Base-by-base conservation (phyloP, 2,888 invertebrate genomes). In the Meghimatium bilineatum region DNA sequence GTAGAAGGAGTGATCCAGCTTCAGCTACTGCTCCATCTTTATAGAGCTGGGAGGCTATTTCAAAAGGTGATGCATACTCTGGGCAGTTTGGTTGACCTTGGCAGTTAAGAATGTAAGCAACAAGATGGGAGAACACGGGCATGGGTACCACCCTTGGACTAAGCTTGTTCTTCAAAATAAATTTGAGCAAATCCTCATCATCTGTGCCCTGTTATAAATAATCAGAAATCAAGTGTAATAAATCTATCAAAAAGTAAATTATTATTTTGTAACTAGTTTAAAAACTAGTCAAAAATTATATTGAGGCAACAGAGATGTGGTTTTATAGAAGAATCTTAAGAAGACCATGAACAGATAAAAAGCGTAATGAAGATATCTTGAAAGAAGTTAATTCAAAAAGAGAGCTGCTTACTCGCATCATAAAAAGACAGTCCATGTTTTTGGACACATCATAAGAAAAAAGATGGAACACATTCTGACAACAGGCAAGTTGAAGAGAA, bases 1-100 rank as follows among this genome's bases (percentile, higher is more conserved):
- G 89, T 71, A 91, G 83, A 66, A 90, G 80, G 52, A 93, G 87
- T 44, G 90, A 89, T 8, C 91, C 92, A 20, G 92, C 92, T 85
- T 93, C 92, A 26, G 90, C 90, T 63, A 75, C 56, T 8, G 84
- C 74, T 32, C 86, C 86, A 8, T 80, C 86, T 60, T 88, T 90
- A 76, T 84, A 83, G 17, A 93, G 86, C 87, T 91, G 88, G 69
- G 88, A 87, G 78, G 90, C 90, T 52, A 92, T 87, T 17, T 81
- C 81, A 56, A 90, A 84, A 12, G 88, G 86, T 56, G 88, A 86
- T 72, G 82, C 76, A 89, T 83, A 77, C 52, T 82, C 76, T 10
- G 77, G 49, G n/a, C 34, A 38, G 23, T 77, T 72, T 29, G 83
- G 72, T 34, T 71, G 83, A 83, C 86, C 87, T 84, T 90, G 88